Evolutionary conservation across 2,797 vertebrate genomes (phyloP), one percentile per base, ranked within the genome.

Genomic region (Rhynchonycteris naso): DNA sequence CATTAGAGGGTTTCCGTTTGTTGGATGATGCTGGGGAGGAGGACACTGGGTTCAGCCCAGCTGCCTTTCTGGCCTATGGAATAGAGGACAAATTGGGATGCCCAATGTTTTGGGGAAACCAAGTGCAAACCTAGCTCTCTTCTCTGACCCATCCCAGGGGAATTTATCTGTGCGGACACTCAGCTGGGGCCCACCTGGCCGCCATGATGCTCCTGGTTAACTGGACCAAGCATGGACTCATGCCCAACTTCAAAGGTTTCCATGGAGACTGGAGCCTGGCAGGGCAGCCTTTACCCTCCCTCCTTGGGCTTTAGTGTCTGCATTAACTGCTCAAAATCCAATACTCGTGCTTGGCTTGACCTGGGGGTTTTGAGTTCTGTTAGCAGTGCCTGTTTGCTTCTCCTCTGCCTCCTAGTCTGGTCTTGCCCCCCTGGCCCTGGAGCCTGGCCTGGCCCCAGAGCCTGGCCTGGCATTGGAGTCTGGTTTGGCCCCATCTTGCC

Each of bases 111-210:
- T 52, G 5, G 21, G 59, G 56, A 52, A 30, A 30, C 38, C 2
- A 5, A 22, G 4, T 1, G 10, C 43, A 19, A 86, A 47, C 15
- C 5, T 0, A 0, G 8, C 65, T 33, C 15, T 87, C 56, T 87
- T 19, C 58, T 94, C 95, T 95, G 68, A 59, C 66, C 59, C 66
- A 4, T 7, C 30, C 7, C 98, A 99, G 99, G 43, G 99, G 99
- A 0, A 76, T 99, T 90, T 99, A 99, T 97, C 97, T 99, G 94
- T 99, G 99, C 2, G 99, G 99, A 74, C 99, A 99, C 97, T 99
- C 99, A 0, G 99, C 99, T 0, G 99, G 99, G 2, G 99, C 99
- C 93, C 99, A 99, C 63, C 98, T 99, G 96, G 98, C 98, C 0
- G 99, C 99, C 43, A 99, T 99, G 99, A 98, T 99, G 84, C 98